phyloP scores from a whole-genome alignment of 1,140 invertebrate species.

The Drosophila lowei region DNA sequence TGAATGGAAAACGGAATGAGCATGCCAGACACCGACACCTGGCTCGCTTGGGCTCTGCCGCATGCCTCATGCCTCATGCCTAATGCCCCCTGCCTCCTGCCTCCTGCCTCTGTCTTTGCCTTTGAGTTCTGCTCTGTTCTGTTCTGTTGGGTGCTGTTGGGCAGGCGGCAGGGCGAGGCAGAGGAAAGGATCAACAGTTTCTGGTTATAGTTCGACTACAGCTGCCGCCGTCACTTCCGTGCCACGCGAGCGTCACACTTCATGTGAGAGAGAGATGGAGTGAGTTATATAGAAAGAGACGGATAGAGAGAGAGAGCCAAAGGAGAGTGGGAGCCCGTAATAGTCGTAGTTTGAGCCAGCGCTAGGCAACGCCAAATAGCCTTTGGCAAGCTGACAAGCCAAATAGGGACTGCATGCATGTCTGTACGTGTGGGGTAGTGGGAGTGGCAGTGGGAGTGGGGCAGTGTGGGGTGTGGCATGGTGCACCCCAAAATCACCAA shows the following conservation, averaged over 20 bases:
- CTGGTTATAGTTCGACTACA: slow-evolving; percentile 70
- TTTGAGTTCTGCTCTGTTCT: slow-evolving; percentile 28
- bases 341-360: slow-evolving; percentile 40
- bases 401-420: slow-evolving; percentile 31
- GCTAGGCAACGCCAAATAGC: slow-evolving; percentile 73
- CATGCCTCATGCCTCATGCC: slow-evolving; percentile 23
- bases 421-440: slow-evolving; percentile 13
- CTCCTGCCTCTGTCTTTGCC: slow-evolving; percentile 8
- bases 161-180: slow-evolving; percentile 14
- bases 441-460: background rate
- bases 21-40: slow-evolving; percentile 80
- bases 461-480: background rate
- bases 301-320: background rate
- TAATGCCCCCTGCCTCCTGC: slow-evolving; percentile 12
- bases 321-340: slow-evolving; percentile 23
- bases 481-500: slow-evolving; percentile 4
- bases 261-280: slow-evolving; percentile 30
- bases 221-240: slow-evolving; percentile 76
- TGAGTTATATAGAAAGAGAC: background rate
- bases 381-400: slow-evolving; percentile 63
- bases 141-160: slow-evolving; percentile 53
- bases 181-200: slow-evolving; percentile 76
- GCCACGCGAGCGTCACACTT: slow-evolving; percentile 80
- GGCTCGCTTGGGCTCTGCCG: slow-evolving; percentile 51
- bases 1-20: slow-evolving; percentile 76